Evolutionary conservation across 2,888 invertebrate species (phyloP).

Genomic region (Ornithoptera priamus): DNA sequence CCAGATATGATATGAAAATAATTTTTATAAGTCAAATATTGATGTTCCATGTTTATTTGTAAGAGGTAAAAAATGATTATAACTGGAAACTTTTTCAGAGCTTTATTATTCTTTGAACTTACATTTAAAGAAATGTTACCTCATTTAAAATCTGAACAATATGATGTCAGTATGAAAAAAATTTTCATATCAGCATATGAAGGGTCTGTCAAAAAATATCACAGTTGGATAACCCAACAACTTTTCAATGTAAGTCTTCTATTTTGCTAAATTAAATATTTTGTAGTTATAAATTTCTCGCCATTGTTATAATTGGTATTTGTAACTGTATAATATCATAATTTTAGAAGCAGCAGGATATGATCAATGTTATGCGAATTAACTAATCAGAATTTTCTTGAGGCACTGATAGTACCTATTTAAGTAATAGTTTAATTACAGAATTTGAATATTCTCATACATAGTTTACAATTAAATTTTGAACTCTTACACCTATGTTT

Average conservation of each 20-base stretch:
- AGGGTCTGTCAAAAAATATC: constrained; percentile 85
- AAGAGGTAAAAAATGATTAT: background rate
- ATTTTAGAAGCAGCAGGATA: background rate
- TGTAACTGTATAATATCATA: background rate
- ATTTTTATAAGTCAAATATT: background rate
- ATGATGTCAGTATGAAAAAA: constrained; percentile 80
- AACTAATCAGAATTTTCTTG: too few species aligned
- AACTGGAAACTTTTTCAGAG: constrained; percentile 63
- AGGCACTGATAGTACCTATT: background rate
- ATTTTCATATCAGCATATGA: constrained; percentile 85
- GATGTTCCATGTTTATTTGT: background rate
- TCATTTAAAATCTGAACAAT: constrained; percentile 63
- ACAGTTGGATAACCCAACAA: constrained; percentile 88
- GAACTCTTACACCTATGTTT: background rate
- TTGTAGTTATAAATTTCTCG: background rate
- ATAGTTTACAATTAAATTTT: background rate
- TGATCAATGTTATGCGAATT: background rate
- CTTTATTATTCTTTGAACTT: constrained; percentile 81
- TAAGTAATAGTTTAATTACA: background rate
- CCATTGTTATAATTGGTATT: too few species aligned
- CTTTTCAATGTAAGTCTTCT: constrained; percentile 82
- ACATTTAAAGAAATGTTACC: constrained; percentile 80
- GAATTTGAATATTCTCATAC: background rate
- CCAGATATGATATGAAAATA: background rate
- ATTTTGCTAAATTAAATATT: background rate